Percentiles rank a stretch among this genome's conserved stretches.
Conservation (phyloP, 2,113 vertebrate genomes). For the Podarcis raffonei region DNA sequence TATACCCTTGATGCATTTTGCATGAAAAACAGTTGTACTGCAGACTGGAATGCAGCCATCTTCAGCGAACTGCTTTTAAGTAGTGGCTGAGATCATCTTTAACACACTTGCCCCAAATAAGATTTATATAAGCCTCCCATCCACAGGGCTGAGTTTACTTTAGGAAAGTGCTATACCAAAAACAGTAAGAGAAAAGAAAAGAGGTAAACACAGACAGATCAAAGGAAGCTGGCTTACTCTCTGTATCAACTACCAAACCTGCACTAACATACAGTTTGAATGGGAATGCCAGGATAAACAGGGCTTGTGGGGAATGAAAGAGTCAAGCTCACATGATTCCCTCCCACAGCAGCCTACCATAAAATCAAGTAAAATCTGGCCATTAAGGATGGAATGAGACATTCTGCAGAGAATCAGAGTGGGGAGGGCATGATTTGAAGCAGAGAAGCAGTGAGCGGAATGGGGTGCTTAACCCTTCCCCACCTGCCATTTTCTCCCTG, state of each 20-base stretch:
- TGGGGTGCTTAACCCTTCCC: too few relatives aligned
- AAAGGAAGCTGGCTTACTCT: constrained; percentile 4
- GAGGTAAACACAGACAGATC: background rate
- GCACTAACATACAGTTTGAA: constrained; percentile 44
- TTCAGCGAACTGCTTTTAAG: constrained; percentile 43
- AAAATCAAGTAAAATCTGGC: background rate
- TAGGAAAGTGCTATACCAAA: constrained; percentile 63
- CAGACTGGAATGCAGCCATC: constrained; percentile 60
- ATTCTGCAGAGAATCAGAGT: background rate
- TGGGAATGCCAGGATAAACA: constrained; percentile 18
- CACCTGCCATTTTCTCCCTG: background rate
- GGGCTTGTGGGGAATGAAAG: constrained; percentile 41
- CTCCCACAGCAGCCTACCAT: too few relatives aligned
- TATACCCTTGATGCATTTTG: background rate
- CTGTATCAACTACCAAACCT: constrained; percentile 56
- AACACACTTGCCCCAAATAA: constrained; percentile 48
- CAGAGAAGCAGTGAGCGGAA: background rate
- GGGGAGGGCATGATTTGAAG: background rate
- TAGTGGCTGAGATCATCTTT: constrained; percentile 47
- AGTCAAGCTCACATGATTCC: background rate
- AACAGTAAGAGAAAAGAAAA: constrained; percentile 57
- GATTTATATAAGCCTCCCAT: constrained; percentile 64
- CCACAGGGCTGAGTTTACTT: constrained; percentile 68
- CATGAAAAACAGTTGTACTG: background rate
- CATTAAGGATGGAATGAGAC: background rate